Evolutionary conservation across 2,888 invertebrate genomes (phyloP).

Genomic region (Morpho achilles): DNA sequence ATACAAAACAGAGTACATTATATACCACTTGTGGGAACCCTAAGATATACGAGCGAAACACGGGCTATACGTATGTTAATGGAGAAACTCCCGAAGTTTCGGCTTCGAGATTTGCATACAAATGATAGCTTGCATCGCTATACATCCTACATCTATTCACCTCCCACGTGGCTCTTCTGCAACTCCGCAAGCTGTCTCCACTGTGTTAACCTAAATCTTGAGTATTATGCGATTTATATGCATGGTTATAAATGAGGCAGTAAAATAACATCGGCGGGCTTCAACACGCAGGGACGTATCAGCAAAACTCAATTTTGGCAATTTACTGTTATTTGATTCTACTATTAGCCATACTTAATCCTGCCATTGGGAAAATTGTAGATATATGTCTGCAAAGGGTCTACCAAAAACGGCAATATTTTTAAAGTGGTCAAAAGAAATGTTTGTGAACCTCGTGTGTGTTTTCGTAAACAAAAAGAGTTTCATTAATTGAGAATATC

Average conservation of each 20-base stretch:
- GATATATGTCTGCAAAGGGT: too few species aligned
- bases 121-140: slow-evolving; percentile 27
- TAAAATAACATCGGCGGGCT: too few species aligned
- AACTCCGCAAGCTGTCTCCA: slow-evolving; percentile 16
- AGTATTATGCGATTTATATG: slow-evolving; percentile 1
- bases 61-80: slow-evolving; percentile 32
- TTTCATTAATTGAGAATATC: too few species aligned
- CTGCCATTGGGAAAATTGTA: too few species aligned
- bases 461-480: too few species aligned
- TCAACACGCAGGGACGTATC: too few species aligned
- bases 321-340: too few species aligned
- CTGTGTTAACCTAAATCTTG: slow-evolving; percentile 12
- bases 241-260: neutral
- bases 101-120: slow-evolving; percentile 30
- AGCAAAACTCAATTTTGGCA: too few species aligned
- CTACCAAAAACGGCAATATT: too few species aligned
- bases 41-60: slow-evolving; percentile 24
- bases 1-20: neutral
- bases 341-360: too few species aligned
- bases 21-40: slow-evolving; percentile 10
- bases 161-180: slow-evolving; percentile 19
- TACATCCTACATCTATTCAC: slow-evolving; percentile 21
- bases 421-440: too few species aligned
- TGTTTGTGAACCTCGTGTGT: too few species aligned
- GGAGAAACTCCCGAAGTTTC: slow-evolving; percentile 28